Evolutionary conservation across 2,113 vertebrate species (phyloP), one percentile per base, ranked within the genome.

Genomic region (Gallinago jamesoni): DNA sequence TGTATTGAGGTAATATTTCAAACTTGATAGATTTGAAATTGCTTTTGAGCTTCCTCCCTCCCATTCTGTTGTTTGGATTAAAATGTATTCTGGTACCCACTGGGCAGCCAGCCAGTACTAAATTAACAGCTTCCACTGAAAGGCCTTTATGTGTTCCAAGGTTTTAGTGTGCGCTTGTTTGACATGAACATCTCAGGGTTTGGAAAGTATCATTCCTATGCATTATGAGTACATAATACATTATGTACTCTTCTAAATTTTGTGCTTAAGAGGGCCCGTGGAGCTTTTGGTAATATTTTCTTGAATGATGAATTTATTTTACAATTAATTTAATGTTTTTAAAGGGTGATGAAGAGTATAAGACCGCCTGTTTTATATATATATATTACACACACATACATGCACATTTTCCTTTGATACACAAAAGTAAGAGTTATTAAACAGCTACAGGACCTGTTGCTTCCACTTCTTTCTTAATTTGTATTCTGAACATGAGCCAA

Each of bases 91-190:
- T 97, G 93, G 68, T 92, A 79, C 84, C 89, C 69, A 64, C 92
- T 85, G 91, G 90, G 93, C 92, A 97, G 80, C 19, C 78, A 91
- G 95, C 96, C 97, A 98, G 67, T 50, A 41, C 74, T 89, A 59
- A 97, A 96, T 77, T 73, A 97, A 84, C 78, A 31, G 35, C 70
- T 94, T 93, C 56, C 53, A 64, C 75, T 91, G 87, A 81, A 92
- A 63, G 63, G 21, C 91, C 68, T 96, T 89, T 87, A 53, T 93
- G 80, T 93, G 21, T 88, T 89, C 33, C 60, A 93, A 41, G 47
- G 89, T 76, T 96, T 77, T 92, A 73, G 78, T 19, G 57, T 90
- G 77, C 41, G 27, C 93, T 84, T 75, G 50, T 93, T 96, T 89
- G 62, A 94, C 7, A 41, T 52, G 68, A 81, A 9, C 53, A 84